Percentiles rank a stretch among this genome's conserved stretches.
Evolutionary conservation across 1,140 invertebrate genomes (phyloP).

Genomic region (Anthonomus grandis): DNA sequence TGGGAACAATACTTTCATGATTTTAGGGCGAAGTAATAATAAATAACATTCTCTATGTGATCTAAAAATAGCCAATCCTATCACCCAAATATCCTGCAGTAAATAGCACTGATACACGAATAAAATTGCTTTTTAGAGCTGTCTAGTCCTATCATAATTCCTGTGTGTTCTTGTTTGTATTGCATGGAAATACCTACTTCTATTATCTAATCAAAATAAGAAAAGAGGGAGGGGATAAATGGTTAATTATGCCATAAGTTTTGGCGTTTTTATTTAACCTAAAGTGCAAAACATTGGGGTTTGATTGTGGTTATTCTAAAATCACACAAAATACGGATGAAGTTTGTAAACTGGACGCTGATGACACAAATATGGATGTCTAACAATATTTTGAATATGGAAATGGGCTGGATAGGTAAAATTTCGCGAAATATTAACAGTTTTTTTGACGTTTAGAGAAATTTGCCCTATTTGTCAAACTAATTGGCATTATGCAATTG

Average conservation of each 20-base stretch:
- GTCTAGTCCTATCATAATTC: too few relatives aligned
- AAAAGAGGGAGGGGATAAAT: constrained; percentile 7
- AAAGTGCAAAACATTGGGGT: too few relatives aligned
- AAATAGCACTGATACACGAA: neutral
- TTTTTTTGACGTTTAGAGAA: neutral
- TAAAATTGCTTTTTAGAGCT: neutral
- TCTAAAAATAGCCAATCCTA: constrained; percentile 2
- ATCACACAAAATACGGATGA: too few relatives aligned
- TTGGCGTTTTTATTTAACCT: too few relatives aligned
- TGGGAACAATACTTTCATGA: too few relatives aligned
- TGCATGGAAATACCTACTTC: neutral
- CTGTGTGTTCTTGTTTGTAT: too few relatives aligned
- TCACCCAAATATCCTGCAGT: neutral
- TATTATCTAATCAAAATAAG: constrained; percentile 23
- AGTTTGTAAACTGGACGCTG: neutral
- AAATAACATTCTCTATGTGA: too few relatives aligned
- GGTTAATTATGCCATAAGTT: too few relatives aligned
- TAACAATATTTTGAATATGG: neutral
- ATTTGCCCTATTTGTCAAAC: constrained; percentile 1
- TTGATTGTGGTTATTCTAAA: too few relatives aligned
- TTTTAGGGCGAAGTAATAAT: too few relatives aligned
- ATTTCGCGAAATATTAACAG: neutral
- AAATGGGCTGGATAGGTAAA: neutral
- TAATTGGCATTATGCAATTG: neutral
- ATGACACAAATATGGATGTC: constrained; percentile 21